Base-by-base conservation (phyloP, 2,888 invertebrate species). In the Drosophila multiciliata region DNA sequence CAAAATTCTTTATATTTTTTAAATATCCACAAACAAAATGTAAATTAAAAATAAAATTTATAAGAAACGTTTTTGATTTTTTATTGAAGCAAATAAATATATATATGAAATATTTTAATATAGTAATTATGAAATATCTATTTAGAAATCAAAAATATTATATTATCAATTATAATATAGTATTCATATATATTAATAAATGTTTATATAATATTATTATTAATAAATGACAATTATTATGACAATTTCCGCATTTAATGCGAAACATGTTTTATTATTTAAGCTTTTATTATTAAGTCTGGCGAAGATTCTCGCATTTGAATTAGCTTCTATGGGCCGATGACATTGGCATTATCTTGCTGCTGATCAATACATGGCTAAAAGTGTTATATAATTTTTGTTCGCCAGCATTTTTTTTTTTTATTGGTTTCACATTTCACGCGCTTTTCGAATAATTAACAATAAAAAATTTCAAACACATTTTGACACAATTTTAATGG, bases 401-500 rank as follows among this genome's bases (percentile, higher is more conserved):
- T 48, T 45, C 23, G 36, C 36, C 57, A 64, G 60, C 53, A 61
- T 26, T 26, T 26, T 3, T 26, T 26, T 65, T 74, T 70, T 66
- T 72, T 65, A 78, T 78, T 72, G 78, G 67, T 75, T 78, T 66
- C 72, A 71, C 79, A 79, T 78, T 67, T 66, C 55, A 53, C 57
- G 69, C 66, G 69, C 75, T 75, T 36, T 48, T 42, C 59, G n/a
- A 45, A 76, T 83, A 85, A 85, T 87, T 76, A 81, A 75, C 85
- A 80, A 84, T 84, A 81, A 78, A 88, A 82, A 75, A 88, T 86
- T 86, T 80, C 82, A 80, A 82, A 80, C 86, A 82, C 86, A 89
- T 82, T 88, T 85, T 90, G 90, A 89, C 90, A 91, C 84, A 89
- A 88, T 91, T 91, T 89, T 91, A 85, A 90, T 90, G 86, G 89